A percentile compares a stretch with the other conserved stretches of the same genome.
These are phyloP conservation scores for Orientallactaga bullata DNA, from an alignment of 2,113 vertebrate species.

Conservation along the genomic window DNA sequence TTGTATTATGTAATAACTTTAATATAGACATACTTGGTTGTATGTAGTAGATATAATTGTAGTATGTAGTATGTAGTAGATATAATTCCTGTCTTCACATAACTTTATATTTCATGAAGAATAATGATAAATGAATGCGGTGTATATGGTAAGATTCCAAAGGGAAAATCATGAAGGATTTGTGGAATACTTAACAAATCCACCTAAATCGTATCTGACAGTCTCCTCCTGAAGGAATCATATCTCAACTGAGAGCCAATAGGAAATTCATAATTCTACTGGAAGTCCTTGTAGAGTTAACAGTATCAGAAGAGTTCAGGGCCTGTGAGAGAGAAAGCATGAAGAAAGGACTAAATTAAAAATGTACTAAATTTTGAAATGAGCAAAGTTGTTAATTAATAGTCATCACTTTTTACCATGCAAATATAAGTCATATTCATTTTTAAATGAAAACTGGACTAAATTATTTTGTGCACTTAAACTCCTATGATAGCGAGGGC, in stretches of 20 bases:
- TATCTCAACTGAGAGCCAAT: background rate
- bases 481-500: background rate
- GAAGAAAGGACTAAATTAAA: background rate
- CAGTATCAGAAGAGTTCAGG: background rate
- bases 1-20: background rate
- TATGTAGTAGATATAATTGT: background rate
- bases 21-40: background rate
- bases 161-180: background rate
- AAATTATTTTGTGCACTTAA: background rate
- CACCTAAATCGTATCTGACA: background rate
- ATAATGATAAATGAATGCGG: background rate
- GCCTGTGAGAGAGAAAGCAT: background rate
- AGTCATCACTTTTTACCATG: background rate
- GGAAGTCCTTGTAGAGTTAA: background rate
- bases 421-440: background rate
- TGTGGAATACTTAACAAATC: background rate
- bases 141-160: background rate
- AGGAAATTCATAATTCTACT: background rate
- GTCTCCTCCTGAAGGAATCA: background rate
- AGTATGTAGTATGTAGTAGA: background rate
- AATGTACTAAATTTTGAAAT: slow-evolving; percentile 33
- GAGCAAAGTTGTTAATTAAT: background rate
- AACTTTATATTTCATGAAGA: background rate
- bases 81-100: background rate
- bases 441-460: background rate